A percentile compares a stretch with the other conserved stretches of the same genome.
Conservation (phyloP, 2,113 vertebrate species). For the Plecotus auritus region DNA sequence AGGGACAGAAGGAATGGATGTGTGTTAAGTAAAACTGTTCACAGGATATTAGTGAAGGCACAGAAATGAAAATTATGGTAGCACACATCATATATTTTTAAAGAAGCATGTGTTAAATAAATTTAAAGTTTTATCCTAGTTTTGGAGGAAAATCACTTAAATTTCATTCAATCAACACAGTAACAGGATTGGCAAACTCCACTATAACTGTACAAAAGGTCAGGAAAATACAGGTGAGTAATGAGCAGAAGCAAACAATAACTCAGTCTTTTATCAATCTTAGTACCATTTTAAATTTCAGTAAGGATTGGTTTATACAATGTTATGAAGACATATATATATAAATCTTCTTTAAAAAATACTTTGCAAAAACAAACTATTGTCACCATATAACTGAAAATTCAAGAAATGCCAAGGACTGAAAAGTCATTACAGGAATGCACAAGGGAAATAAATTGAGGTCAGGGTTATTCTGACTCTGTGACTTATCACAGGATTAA, state of each 20-base stretch:
- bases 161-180: not conserved
- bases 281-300: not conserved
- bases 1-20: not conserved
- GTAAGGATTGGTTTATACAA: not conserved
- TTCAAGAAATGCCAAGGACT: not conserved
- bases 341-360: not conserved
- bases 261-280: not conserved
- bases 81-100: not conserved
- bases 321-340: not conserved
- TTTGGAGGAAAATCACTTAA: not conserved
- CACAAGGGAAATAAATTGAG: not conserved
- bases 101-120: not conserved
- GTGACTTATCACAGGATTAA: not conserved
- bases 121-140: not conserved
- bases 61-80: not conserved
- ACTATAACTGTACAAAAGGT: not conserved
- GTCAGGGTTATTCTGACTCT: not conserved
- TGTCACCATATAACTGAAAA: not conserved
- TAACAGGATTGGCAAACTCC: not conserved
- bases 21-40: not conserved
- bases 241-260: not conserved
- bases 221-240: not conserved
- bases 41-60: not conserved
- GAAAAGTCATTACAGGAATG: not conserved
- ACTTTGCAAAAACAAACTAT: not conserved